A percentile compares a stretch with the other conserved stretches of the same genome.
Conservation (phyloP, 2,888 invertebrate genomes). For the Poecilus cupreus region DNA sequence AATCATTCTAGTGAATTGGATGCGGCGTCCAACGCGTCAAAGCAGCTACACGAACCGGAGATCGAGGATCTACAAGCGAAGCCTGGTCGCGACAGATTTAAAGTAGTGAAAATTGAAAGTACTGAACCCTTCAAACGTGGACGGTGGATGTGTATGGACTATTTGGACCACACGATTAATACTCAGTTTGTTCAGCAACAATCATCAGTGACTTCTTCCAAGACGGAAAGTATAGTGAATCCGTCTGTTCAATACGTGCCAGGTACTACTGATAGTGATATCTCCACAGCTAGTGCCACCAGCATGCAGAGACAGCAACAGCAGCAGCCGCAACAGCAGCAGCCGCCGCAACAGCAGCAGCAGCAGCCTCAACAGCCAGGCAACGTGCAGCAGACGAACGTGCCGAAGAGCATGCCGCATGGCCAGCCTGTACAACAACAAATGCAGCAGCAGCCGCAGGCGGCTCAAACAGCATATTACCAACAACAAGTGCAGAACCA, state of each 20-base stretch:
- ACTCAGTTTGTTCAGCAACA: slow-evolving; percentile 36
- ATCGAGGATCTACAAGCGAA: slow-evolving; percentile 48
- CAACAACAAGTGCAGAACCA: slow-evolving; percentile 76
- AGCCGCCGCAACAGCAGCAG: slow-evolving; percentile 68
- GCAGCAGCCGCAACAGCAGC: slow-evolving; percentile 72
- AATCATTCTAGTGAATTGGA: slow-evolving; percentile 44
- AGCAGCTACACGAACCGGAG: slow-evolving; percentile 54
- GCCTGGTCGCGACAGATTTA: slow-evolving; percentile 82
- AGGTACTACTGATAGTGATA: slow-evolving; percentile 41
- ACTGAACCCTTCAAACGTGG: slow-evolving; percentile 95
- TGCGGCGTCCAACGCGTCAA: slow-evolving; percentile 46
- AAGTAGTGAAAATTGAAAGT: slow-evolving; percentile 96
- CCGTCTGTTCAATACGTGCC: slow-evolving; percentile 31
- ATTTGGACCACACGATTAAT: slow-evolving; percentile 84
- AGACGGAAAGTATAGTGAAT: slow-evolving; percentile 24
- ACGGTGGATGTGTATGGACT: slow-evolving; percentile 96
- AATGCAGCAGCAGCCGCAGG: slow-evolving; percentile 72
- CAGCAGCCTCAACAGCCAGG: slow-evolving; percentile 73
- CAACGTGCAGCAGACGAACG: slow-evolving; percentile 74
- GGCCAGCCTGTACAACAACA: slow-evolving; percentile 76
- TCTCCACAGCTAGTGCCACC: slow-evolving; percentile 16
- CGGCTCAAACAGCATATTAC: slow-evolving; percentile 70
- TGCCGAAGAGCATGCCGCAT: slow-evolving; percentile 73
- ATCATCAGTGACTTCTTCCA: not conserved
- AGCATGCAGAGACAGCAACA: slow-evolving; percentile 61